Conservation (phyloP, 2,888 invertebrate genomes). For the Teleiodes luculella region DNA sequence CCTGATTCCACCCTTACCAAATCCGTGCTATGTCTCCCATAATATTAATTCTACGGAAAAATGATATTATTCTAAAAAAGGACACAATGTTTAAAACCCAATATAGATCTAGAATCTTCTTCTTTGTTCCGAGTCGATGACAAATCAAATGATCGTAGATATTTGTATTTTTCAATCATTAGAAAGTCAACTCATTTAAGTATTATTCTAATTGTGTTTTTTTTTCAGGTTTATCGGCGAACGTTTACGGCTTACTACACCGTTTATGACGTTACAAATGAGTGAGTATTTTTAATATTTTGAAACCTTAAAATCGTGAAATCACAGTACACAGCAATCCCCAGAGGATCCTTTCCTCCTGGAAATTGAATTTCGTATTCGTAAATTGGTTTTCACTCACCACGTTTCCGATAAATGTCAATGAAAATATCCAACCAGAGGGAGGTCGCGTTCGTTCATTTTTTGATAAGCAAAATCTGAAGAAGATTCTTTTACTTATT, state of each 20-base stretch:
- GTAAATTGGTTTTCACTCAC: slow-evolving; percentile 45
- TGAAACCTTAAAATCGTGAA: slow-evolving; percentile 39
- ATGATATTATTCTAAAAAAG: too few species aligned
- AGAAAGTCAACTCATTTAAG: slow-evolving; percentile 26
- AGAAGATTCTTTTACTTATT: slow-evolving; percentile 1
- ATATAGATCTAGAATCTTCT: too few species aligned
- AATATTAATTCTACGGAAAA: too few species aligned
- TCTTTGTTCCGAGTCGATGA: too few species aligned
- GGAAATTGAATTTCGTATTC: slow-evolving; percentile 45
- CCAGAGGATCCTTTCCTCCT: slow-evolving; percentile 38
- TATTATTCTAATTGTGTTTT: slow-evolving; percentile 36
- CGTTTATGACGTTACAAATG: slow-evolving; percentile 93
- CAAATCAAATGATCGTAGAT: too few species aligned
- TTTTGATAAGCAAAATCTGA: not conserved
- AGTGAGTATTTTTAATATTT: slow-evolving; percentile 81
- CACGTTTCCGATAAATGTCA: slow-evolving; percentile 34
- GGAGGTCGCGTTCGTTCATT: not conserved
- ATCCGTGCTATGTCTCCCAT: too few species aligned
- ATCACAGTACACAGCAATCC: slow-evolving; percentile 33
- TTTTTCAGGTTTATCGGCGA: slow-evolving; percentile 88
- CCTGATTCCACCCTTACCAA: too few species aligned
- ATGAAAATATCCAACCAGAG: slow-evolving; percentile 11
- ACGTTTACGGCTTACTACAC: slow-evolving; percentile 93
- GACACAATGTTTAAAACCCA: too few species aligned
- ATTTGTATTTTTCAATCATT: slow-evolving; percentile 39